Percentiles rank a stretch among this genome's conserved stretches.
These are phyloP conservation scores for Euglossa dilemma DNA, from an alignment of 1,140 invertebrate genomes.

Conservation along the genomic window DNA sequence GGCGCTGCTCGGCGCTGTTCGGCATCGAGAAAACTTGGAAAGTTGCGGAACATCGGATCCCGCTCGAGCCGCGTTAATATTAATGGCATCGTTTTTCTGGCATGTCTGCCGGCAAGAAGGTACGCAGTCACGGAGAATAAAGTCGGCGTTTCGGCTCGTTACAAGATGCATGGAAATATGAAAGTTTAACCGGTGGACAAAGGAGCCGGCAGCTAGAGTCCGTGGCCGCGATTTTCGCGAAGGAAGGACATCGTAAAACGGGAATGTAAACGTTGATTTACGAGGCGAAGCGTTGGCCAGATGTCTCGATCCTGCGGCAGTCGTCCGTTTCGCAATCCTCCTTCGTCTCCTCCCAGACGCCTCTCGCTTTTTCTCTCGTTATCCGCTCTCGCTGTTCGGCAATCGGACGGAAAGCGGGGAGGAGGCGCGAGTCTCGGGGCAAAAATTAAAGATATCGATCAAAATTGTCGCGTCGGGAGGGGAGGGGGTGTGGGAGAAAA, in stretches of 20 bases:
- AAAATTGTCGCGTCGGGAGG: neutral
- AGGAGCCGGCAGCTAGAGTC: neutral
- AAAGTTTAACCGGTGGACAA: slow-evolving; percentile 57
- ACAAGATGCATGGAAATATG: slow-evolving; percentile 59
- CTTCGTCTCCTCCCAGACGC: too few species aligned
- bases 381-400: neutral
- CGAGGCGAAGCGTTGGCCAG: neutral
- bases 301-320: slow-evolving; percentile 9
- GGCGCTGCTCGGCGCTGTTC: neutral
- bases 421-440: neutral
- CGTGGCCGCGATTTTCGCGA: neutral
- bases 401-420: neutral
- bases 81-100: slow-evolving; percentile 14
- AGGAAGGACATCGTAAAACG: slow-evolving; percentile 13
- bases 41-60: slow-evolving; percentile 1
- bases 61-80: slow-evolving; percentile 11
- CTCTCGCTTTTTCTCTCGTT: too few species aligned
- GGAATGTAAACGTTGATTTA: slow-evolving; percentile 51
- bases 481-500: neutral
- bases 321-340: too few species aligned
- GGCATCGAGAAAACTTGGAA: slow-evolving; percentile 2
- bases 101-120: slow-evolving; percentile 9
- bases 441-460: slow-evolving; percentile 47
- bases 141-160: slow-evolving; percentile 29
- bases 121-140: slow-evolving; percentile 15